Base-by-base conservation (phyloP, 2,113 vertebrate species). In the Callithrix jacchus region DNA sequence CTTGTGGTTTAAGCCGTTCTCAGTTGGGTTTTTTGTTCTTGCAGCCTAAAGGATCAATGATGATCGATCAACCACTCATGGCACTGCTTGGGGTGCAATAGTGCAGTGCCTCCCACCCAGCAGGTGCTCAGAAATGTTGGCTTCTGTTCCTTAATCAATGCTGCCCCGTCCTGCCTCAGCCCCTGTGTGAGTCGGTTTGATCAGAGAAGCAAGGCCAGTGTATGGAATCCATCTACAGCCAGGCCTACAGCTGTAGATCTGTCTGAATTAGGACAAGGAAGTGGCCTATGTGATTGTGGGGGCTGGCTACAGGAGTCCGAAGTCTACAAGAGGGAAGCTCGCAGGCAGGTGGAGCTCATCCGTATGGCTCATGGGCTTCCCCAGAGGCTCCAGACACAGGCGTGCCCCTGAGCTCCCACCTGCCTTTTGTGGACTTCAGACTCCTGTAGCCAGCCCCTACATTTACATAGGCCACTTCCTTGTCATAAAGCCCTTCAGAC, bases 91-190 rank as follows among this genome's bases (percentile, higher is more conserved):
- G 35, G 4, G 9, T 23, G 42, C 18, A 32, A 30, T 3, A 66
- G 73, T 1, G 0, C 1, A 9, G 0, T 6, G 40, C 64, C 54
- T 58, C 12, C 0, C 0, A 17, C 5, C 32, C 30, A 52, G 12
- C 52, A 20, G 20, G 40, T 2, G 6, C 64, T 81, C 32, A 58
- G n/a, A 82, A n/a, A 85, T 1, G 2, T 8, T 30, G 42, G 27
- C 27, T 18, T 58, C 8, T 27, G 66, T 49, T 23, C 47, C 32
- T 66, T 7, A 1, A 20, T 23, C 25, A 18, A 2, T 10, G 37
- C 73, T 8, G 5, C 6, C n/a, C 25, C 20, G 27, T 64, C 47
- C 74, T 37, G 76, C 58, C 66, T 87, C 27, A 6, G 47, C 20
- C 61, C 25, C 20, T 56, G 37, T 52, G 0, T 0, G 25, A 10